Conservation (phyloP, 2,888 invertebrate species). For the Polyommatus iphigenia region DNA sequence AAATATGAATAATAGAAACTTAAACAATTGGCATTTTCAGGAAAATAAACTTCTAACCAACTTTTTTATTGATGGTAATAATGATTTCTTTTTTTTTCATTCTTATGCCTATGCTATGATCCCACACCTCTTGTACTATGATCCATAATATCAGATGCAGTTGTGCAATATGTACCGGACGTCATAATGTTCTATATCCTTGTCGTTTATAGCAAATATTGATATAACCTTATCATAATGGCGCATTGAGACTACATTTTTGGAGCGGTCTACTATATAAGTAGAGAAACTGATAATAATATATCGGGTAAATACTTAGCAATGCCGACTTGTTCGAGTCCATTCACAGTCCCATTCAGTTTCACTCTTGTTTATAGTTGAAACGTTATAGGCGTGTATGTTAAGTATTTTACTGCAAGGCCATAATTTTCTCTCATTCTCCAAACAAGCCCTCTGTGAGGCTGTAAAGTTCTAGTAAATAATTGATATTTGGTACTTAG, state of each 20-base stretch:
- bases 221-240: background rate
- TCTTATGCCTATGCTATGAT: too few species aligned
- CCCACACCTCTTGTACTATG: background rate
- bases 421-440: slow-evolving; percentile 7
- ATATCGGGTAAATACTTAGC: slow-evolving; percentile 9
- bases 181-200: background rate
- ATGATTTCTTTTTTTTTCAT: too few species aligned
- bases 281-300: slow-evolving; percentile 21
- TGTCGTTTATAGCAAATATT: background rate
- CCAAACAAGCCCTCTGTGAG: background rate
- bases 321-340: background rate
- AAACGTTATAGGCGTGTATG: slow-evolving; percentile 14
- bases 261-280: background rate
- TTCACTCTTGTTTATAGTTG: slow-evolving; percentile 19
- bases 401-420: slow-evolving; percentile 12
- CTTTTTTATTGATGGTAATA: too few species aligned
- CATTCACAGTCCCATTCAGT: slow-evolving; percentile 23
- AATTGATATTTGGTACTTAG: background rate
- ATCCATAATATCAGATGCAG: background rate
- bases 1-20: too few species aligned
- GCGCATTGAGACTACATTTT: background rate
- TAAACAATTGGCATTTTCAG: too few species aligned
- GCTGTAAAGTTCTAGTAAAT: background rate
- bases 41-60: too few species aligned
- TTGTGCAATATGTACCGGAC: slow-evolving; percentile 6